Conservation (phyloP, 1,140 invertebrate genomes). For the Kradibia gibbosae region DNA sequence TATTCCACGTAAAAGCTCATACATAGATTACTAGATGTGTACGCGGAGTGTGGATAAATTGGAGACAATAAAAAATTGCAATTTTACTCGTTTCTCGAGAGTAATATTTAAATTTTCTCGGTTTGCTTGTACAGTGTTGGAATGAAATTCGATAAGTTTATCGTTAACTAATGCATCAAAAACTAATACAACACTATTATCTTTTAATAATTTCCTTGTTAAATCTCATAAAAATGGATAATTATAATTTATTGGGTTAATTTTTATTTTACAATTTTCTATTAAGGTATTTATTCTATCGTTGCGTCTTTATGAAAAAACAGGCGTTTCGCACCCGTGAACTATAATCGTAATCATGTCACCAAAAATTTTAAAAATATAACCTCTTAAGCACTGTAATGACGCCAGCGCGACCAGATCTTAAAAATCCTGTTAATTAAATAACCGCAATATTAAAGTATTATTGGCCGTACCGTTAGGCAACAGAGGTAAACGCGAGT, state of each 20-base stretch:
- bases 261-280: not conserved
- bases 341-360: not conserved
- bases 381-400: not conserved
- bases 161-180: not conserved
- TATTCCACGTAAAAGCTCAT: not conserved
- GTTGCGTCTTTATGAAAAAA: not conserved
- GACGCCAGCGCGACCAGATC: not conserved
- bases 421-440: not conserved
- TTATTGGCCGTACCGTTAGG: constrained; percentile 31
- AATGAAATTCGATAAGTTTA: not conserved
- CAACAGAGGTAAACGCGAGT: constrained; percentile 40
- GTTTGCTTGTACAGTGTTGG: not conserved
- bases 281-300: not conserved
- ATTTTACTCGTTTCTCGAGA: not conserved
- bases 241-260: not conserved
- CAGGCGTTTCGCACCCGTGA: not conserved
- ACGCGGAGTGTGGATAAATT: not conserved
- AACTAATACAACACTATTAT: not conserved
- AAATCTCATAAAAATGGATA: not conserved
- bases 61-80: not conserved
- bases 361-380: not conserved
- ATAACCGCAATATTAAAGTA: constrained; percentile 22
- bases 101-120: not conserved
- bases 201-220: not conserved
- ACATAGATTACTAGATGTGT: too few relatives aligned